A percentile compares a stretch with the other conserved stretches of the same genome.
phyloP scores from a whole-genome alignment of 2,888 invertebrate species.

The Brenthis daphne region DNA sequence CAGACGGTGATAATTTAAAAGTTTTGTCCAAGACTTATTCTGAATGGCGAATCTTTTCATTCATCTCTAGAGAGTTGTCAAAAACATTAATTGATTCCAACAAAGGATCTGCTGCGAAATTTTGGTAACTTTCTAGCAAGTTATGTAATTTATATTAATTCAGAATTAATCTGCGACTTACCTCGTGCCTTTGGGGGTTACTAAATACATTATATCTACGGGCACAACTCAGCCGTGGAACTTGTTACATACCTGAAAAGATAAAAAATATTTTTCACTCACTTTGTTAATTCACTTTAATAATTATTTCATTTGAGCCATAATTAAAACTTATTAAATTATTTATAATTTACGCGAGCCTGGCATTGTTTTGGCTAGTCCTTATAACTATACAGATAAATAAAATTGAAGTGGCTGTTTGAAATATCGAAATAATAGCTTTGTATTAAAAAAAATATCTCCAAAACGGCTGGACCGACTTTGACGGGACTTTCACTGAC shows the following conservation, averaged over 20 bases:
- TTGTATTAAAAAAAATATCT: no score
- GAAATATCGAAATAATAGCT: no score
- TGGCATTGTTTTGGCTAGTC: no score
- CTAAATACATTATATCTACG: not conserved
- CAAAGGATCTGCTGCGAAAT: constrained; percentile 6
- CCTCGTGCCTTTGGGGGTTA: not conserved
- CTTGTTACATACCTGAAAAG: constrained; percentile 20
- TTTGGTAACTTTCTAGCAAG: constrained; percentile 19
- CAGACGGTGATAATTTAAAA: constrained; percentile 26
- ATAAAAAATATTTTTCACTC: not conserved
- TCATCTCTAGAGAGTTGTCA: constrained; percentile 31
- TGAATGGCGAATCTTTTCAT: constrained; percentile 28
- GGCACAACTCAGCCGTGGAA: not conserved
- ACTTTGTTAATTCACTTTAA: not conserved
- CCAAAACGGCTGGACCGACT: no score
- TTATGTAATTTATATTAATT: constrained; percentile 19
- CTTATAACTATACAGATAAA: no score
- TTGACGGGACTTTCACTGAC: no score
- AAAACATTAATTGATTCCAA: constrained; percentile 33
- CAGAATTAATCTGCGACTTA: constrained; percentile 13
- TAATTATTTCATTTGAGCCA: not conserved
- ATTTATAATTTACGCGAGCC: no score
- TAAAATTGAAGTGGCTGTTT: no score
- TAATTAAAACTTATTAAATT: no score
- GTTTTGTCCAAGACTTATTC: constrained; percentile 17